Evolutionary conservation across 1,140 invertebrate species (phyloP).

Genomic region (Drosophila eugracilis): DNA sequence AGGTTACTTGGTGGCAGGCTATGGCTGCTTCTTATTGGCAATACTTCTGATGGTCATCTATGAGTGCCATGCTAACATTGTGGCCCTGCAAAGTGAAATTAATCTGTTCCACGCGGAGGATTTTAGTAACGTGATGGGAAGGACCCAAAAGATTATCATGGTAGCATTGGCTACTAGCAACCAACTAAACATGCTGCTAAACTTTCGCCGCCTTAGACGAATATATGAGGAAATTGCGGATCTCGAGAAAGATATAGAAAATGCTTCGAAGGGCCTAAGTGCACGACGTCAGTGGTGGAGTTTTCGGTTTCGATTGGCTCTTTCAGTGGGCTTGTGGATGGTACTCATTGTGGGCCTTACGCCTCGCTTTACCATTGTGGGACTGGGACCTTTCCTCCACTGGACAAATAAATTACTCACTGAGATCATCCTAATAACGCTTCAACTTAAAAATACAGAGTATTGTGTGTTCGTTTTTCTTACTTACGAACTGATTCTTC

Average conservation of each 20-base stretch:
- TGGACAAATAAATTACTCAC: slow-evolving; percentile 30
- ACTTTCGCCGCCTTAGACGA: slow-evolving; percentile 17
- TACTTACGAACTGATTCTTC: slow-evolving; percentile 45
- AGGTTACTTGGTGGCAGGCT: neutral
- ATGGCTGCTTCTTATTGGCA: neutral
- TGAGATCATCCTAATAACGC: slow-evolving; percentile 26
- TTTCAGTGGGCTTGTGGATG: slow-evolving; percentile 30
- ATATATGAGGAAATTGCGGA: slow-evolving; percentile 40
- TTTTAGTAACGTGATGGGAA: slow-evolving; percentile 20
- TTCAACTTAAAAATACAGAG: slow-evolving; percentile 41
- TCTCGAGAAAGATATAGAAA: slow-evolving; percentile 31
- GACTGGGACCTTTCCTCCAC: slow-evolving; percentile 3
- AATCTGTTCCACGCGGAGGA: slow-evolving; percentile 4
- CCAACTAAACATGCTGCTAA: slow-evolving; percentile 21
- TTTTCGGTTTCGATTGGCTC: slow-evolving; percentile 28
- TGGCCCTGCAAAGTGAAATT: neutral
- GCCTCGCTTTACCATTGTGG: slow-evolving; percentile 5
- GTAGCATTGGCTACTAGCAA: neutral
- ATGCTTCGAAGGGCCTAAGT: neutral
- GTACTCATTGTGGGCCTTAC: slow-evolving; percentile 2
- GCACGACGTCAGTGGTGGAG: neutral
- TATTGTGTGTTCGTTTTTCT: slow-evolving; percentile 54
- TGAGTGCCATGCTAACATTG: slow-evolving; percentile 10
- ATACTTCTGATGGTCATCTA: slow-evolving; percentile 8
- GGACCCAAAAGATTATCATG: neutral